Evolutionary conservation across 2,888 invertebrate species (phyloP).

Genomic region (Drosophila neonasuta): DNA sequence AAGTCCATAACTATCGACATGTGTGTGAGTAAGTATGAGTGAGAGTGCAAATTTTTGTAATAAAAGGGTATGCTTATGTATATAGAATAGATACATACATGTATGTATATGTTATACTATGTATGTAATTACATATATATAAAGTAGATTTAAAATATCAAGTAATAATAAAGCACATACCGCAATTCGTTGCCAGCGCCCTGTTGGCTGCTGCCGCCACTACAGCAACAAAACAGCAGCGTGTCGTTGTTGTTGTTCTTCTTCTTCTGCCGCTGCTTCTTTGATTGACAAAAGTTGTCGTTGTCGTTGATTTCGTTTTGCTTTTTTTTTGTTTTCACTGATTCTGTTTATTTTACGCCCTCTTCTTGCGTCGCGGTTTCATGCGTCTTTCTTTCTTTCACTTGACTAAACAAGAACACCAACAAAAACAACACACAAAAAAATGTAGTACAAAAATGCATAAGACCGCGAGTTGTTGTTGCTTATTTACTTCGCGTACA

Average conservation of each 20-base stretch:
- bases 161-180: conserved; percentile 34
- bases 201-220: conserved; percentile 60
- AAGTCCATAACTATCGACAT: conserved; percentile 13
- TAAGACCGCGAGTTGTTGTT: conserved; percentile 20
- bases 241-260: conserved; percentile 37
- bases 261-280: conserved; percentile 1
- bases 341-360: conserved; percentile 2
- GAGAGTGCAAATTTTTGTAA: neutral
- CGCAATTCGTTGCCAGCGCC: conserved; percentile 63
- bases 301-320: conserved; percentile 10
- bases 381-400: conserved; percentile 7
- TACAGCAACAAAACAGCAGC: conserved; percentile 44
- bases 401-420: conserved; percentile 19
- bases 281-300: conserved; percentile 26
- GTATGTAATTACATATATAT: neutral
- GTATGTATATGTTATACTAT: neutral
- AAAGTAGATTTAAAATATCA: conserved; percentile 2
- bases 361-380: conserved; percentile 15
- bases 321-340: conserved; percentile 8
- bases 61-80: neutral
- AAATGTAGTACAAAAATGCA: conserved; percentile 5
- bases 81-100: neutral
- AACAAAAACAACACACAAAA: conserved; percentile 1
- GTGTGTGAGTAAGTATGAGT: neutral
- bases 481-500: conserved; percentile 30